These are phyloP conservation scores for Shinisaurus crocodilurus DNA, from an alignment of 2,113 vertebrate species.

Conservation along the genomic window DNA sequence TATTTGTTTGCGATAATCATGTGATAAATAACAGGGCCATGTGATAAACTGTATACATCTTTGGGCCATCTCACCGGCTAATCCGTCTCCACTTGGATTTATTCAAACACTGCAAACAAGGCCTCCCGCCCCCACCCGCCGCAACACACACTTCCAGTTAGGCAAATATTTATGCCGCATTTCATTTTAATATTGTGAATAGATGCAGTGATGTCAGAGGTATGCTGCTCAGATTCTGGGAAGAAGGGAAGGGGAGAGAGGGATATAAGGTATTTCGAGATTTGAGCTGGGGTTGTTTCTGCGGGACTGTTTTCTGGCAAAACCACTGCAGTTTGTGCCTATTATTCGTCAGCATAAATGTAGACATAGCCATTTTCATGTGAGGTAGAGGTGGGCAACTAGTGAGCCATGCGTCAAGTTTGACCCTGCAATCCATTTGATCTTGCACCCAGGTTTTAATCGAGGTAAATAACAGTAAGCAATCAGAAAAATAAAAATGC, in stretches of 20 bases:
- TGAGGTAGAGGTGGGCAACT: background rate
- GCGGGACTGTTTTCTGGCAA: background rate
- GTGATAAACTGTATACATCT: conserved; percentile 69
- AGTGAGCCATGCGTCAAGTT: background rate
- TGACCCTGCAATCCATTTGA: background rate
- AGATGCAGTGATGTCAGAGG: conserved; percentile 37
- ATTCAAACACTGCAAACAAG: conserved; percentile 56
- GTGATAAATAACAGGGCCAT: conserved; percentile 69
- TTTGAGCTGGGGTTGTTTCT: background rate
- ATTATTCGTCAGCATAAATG: background rate
- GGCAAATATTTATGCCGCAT: conserved; percentile 62
- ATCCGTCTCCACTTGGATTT: conserved; percentile 72
- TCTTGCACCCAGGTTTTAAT: background rate
- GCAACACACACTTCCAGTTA: conserved; percentile 44
- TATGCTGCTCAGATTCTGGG: conserved; percentile 17
- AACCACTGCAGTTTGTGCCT: background rate
- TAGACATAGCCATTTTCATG: background rate
- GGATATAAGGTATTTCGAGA: background rate
- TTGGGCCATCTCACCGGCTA: conserved; percentile 64
- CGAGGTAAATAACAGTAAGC: background rate
- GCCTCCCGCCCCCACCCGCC: background rate
- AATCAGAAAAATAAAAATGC: background rate
- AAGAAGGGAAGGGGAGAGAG: too few species aligned
- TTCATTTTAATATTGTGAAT: conserved; percentile 64
- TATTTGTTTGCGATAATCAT: conserved; percentile 71